A percentile compares a stretch with the other conserved stretches of the same genome.
These are phyloP conservation scores for Vanessa atalanta DNA, from an alignment of 1,140 invertebrate genomes.

Conservation along the genomic window DNA sequence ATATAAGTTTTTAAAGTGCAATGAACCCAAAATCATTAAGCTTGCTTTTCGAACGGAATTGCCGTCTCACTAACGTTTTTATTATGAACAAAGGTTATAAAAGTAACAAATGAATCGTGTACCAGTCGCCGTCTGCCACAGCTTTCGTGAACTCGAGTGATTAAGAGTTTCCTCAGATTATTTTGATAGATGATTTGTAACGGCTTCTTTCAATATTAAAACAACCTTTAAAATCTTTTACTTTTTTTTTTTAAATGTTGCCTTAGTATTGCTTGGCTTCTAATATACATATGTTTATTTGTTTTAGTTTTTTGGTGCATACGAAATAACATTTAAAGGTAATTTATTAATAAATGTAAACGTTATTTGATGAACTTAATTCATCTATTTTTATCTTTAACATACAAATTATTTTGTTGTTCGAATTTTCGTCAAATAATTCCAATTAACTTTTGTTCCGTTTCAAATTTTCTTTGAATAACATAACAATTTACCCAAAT, in stretches of 20 bases:
- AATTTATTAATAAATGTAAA: too few relatives aligned
- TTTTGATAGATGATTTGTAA: slow-evolving; percentile 25
- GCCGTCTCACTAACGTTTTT: slow-evolving; percentile 36
- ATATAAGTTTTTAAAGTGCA: background rate
- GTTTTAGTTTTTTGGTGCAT: too few relatives aligned
- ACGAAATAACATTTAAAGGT: too few relatives aligned
- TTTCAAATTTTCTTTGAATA: too few relatives aligned
- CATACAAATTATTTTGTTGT: too few relatives aligned
- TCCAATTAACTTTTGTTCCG: too few relatives aligned
- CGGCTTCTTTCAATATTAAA: background rate
- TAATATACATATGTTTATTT: too few relatives aligned
- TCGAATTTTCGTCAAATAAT: too few relatives aligned
- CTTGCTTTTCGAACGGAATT: slow-evolving; percentile 1
- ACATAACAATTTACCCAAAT: too few relatives aligned
- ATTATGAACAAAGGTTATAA: slow-evolving; percentile 39
- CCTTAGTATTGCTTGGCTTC: too few relatives aligned
- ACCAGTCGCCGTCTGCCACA: slow-evolving; percentile 39
- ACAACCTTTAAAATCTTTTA: background rate
- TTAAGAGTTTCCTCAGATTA: slow-evolving; percentile 39
- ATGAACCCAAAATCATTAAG: background rate
- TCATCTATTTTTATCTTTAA: too few relatives aligned
- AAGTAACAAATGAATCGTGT: slow-evolving; percentile 40
- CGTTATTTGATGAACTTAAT: too few relatives aligned
- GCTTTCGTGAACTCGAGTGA: slow-evolving; percentile 40
- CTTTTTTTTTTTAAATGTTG: background rate